Evolutionary conservation across 2,113 vertebrate genomes (phyloP).

Genomic region (Glaucidium brasilianum): DNA sequence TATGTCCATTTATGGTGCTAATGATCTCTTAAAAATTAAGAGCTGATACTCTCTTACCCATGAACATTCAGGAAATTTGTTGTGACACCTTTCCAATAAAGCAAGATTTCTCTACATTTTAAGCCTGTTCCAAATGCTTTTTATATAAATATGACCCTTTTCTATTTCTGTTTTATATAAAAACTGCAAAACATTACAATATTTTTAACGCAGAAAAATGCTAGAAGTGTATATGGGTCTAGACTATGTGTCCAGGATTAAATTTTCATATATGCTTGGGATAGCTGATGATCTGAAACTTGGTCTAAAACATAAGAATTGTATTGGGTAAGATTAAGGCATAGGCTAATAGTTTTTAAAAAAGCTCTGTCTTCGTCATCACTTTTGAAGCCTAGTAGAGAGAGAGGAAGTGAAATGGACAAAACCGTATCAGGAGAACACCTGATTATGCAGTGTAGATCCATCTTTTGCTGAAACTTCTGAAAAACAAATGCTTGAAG

Average conservation of each 20-base stretch:
- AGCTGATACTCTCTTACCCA: background rate
- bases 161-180: background rate
- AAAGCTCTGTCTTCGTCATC: background rate
- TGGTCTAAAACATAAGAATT: background rate
- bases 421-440: background rate
- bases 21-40: background rate
- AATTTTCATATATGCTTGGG: background rate
- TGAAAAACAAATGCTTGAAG: background rate
- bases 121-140: slow-evolving; percentile 7
- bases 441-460: background rate
- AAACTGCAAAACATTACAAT: background rate
- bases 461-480: background rate
- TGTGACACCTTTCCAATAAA: slow-evolving; percentile 36
- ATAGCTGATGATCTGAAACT: background rate
- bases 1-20: slow-evolving; percentile 40
- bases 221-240: background rate
- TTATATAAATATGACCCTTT: background rate
- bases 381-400: background rate
- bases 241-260: background rate
- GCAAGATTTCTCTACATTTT: background rate
- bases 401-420: background rate
- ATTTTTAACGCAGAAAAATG: background rate
- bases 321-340: background rate
- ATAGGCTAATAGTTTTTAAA: background rate
- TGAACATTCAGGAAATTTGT: background rate